Base-by-base conservation (phyloP, 2,797 vertebrate species). In the Malacoctenus gilli region DNA sequence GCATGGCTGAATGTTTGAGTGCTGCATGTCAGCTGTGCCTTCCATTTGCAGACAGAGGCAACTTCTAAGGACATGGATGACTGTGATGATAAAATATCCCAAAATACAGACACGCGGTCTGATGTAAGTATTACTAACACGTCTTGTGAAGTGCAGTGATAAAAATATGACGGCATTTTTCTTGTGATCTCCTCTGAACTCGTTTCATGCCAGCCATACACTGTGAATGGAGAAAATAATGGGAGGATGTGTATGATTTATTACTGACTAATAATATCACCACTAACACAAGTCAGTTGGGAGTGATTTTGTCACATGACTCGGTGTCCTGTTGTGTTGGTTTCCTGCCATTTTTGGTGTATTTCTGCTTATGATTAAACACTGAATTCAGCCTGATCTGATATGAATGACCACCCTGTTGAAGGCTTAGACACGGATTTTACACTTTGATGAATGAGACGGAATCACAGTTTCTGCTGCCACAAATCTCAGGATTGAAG, bases 11-110 rank as follows among this genome's bases (percentile, higher is more conserved):
- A 59, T 47, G 56, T 19, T 47, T 67, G 72, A 80, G 72, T 76
- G 76, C 61, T 82, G 80, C 82, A 85, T 87, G 78, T 83, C 74
- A 56, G 87, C 68, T 81, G 59, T 85, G 55, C 68, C 50, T 71
- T 91, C 60, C 60, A 10, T 83, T 90, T 87, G 72, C 89, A 92
- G 91, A 89, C 75, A 62, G 88, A 89, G 47, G 70, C 73, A 57
- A 59, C 75, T 28, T 75, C 82, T 80, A 38, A 85, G 85, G 85
- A 86, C 82, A 88, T 86, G 89, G 89, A 90, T 68, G 80, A 73
- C 67, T 64, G 40, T 83, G 86, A 87, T 81, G 84, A 78, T 79
- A 85, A 65, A 64, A 46, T 76, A 65, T 68, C 63, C 72, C 82
- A 75, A 73, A 85, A 80, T 68, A 72, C 85, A 79, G 83, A 77